Percentiles rank a stretch among this genome's conserved stretches.
phyloP scores from a whole-genome alignment of 2,888 invertebrate genomes.

The Phalera bucephala region DNA sequence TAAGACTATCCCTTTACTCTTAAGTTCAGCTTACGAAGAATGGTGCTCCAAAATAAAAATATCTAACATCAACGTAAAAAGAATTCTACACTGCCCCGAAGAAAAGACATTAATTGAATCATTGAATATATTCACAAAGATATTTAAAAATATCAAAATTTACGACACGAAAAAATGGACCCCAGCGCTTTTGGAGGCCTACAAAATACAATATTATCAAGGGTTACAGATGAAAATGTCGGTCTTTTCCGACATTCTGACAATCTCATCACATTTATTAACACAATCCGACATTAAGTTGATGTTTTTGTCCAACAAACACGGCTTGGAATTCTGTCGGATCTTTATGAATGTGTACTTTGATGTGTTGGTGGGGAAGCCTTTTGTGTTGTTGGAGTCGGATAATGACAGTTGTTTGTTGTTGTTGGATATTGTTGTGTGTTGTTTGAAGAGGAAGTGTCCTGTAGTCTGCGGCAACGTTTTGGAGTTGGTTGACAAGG shows the following conservation, averaged over 20 bases:
- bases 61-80: neutral
- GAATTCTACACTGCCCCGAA: neutral
- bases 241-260: neutral
- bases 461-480: conserved; percentile 26
- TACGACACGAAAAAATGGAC: conserved; percentile 1
- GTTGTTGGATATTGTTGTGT: conserved; percentile 40
- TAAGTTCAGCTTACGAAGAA: neutral
- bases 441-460: conserved; percentile 28
- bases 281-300: neutral
- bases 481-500: conserved; percentile 44
- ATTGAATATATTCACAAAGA: neutral
- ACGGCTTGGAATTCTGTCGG: conserved; percentile 28
- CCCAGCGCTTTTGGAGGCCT: neutral
- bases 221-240: neutral
- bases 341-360: conserved; percentile 38
- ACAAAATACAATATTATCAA: neutral
- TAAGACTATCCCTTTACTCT: conserved; percentile 4
- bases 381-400: conserved; percentile 30
- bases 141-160: neutral
- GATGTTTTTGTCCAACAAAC: neutral
- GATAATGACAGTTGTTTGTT: conserved; percentile 28
- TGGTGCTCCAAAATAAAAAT: neutral
- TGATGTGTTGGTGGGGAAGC: conserved; percentile 29
- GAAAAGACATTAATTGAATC: neutral
- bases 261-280: neutral